phyloP scores from a whole-genome alignment of 2,797 vertebrate genomes.

The Sebastes vulpes region DNA sequence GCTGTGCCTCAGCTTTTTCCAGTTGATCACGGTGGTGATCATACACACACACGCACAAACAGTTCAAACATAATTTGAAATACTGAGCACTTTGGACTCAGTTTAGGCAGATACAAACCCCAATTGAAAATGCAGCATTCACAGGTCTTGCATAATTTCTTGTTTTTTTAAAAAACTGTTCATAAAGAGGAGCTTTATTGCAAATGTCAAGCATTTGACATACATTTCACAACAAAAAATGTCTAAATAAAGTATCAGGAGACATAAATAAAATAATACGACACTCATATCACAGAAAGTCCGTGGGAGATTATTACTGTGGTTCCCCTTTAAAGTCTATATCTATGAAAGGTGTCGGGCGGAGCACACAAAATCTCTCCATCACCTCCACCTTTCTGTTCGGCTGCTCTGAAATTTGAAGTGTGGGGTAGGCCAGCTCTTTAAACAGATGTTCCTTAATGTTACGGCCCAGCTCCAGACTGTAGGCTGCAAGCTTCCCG shows the following conservation, averaged over 20 bases:
- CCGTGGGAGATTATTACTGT: neutral
- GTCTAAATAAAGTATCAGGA: neutral
- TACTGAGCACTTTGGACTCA: neutral
- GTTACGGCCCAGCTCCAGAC: constrained; percentile 73
- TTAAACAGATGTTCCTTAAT: constrained; percentile 78
- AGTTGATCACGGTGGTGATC: neutral
- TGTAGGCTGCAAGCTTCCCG: constrained; percentile 64
- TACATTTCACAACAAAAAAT: neutral
- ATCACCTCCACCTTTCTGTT: constrained; percentile 61
- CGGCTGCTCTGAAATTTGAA: constrained; percentile 56
- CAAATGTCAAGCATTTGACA: neutral
- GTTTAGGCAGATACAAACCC: neutral
- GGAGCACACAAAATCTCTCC: constrained; percentile 79
- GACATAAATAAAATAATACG: neutral
- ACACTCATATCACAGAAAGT: neutral
- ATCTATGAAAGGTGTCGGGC: constrained; percentile 70
- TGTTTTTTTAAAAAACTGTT: neutral
- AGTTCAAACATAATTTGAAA: neutral
- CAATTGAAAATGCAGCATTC: neutral
- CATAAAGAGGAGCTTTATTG: neutral
- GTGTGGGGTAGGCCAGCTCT: constrained; percentile 70
- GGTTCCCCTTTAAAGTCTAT: constrained; percentile 48
- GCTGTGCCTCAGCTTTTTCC: neutral
- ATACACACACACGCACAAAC: neutral
- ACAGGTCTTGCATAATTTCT: neutral